Conservation (phyloP, 1,140 invertebrate species). For the Adoxophyes honmai region DNA sequence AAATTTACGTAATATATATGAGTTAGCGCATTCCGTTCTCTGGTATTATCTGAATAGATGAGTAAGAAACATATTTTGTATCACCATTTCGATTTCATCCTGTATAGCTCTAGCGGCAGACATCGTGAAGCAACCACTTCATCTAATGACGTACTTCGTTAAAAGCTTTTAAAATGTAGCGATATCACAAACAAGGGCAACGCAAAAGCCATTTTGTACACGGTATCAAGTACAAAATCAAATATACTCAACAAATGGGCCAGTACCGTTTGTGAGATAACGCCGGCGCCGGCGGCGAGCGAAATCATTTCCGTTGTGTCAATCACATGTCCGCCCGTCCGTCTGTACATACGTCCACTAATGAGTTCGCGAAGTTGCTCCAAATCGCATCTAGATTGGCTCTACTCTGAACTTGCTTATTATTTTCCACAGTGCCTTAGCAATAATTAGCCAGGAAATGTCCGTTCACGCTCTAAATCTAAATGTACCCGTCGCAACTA, state of each 20-base stretch:
- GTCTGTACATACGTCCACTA: slow-evolving; percentile 46
- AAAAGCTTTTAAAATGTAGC: background rate
- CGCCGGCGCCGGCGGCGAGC: slow-evolving; percentile 39
- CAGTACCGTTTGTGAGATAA: slow-evolving; percentile 56
- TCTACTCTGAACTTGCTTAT: background rate
- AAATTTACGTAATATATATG: too few species aligned
- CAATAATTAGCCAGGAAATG: too few species aligned
- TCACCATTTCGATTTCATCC: too few species aligned
- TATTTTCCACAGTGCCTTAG: background rate
- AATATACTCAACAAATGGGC: slow-evolving; percentile 53
- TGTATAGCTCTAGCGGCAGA: too few species aligned
- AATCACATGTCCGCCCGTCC: slow-evolving; percentile 59
- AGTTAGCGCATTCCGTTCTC: too few species aligned
- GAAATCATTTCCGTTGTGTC: slow-evolving; percentile 67
- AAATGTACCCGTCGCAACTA: too few species aligned
- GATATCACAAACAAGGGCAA: background rate
- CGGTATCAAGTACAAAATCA: slow-evolving; percentile 48
- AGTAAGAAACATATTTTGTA: too few species aligned
- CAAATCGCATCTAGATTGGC: background rate
- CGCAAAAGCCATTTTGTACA: slow-evolving; percentile 24
- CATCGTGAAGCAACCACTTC: background rate
- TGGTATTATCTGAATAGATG: too few species aligned
- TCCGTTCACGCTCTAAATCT: too few species aligned
- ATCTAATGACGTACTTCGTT: background rate
- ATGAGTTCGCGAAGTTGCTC: slow-evolving; percentile 51